A percentile compares a stretch with the other conserved stretches of the same genome.
phyloP scores from a whole-genome alignment of 2,113 vertebrate species.

The Lanius ludovicianus region DNA sequence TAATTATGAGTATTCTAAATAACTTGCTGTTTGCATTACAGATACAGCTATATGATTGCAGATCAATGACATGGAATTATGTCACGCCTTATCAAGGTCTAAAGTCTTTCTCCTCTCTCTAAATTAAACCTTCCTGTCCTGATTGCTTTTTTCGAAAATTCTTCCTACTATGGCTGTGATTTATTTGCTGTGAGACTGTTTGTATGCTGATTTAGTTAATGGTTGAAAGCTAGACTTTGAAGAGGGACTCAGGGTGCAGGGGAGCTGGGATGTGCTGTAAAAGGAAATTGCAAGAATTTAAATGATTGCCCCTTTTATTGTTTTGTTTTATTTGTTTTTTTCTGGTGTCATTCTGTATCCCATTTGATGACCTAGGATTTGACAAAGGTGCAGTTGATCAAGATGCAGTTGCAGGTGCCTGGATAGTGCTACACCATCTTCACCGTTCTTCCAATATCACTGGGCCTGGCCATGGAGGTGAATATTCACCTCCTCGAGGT shows the following conservation, averaged over 20 bases:
- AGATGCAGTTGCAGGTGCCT: background rate
- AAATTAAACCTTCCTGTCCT: background rate
- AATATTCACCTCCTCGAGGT: background rate
- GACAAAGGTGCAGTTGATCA: background rate
- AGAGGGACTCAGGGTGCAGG: background rate
- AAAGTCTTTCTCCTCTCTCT: constrained; percentile 4
- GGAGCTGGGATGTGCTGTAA: background rate
- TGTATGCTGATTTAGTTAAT: background rate
- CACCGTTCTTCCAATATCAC: background rate
- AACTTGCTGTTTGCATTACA: constrained; percentile 35
- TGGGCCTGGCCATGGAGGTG: background rate
- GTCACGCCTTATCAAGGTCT: background rate
- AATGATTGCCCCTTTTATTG: background rate
- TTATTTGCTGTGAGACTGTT: background rate
- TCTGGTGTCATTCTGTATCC: background rate
- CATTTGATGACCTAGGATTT: background rate
- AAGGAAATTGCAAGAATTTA: background rate
- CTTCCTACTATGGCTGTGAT: background rate
- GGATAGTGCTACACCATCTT: background rate
- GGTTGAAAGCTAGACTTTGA: background rate
- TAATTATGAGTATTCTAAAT: constrained; percentile 31
- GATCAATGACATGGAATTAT: constrained; percentile 10
- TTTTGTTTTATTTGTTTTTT: background rate
- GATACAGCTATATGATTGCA: constrained; percentile 4
- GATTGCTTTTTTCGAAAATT: background rate